A percentile compares a stretch with the other conserved stretches of the same genome.
Evolutionary conservation across 2,113 vertebrate genomes (phyloP).

Genomic region (Sminthopsis crassicaudata): DNA sequence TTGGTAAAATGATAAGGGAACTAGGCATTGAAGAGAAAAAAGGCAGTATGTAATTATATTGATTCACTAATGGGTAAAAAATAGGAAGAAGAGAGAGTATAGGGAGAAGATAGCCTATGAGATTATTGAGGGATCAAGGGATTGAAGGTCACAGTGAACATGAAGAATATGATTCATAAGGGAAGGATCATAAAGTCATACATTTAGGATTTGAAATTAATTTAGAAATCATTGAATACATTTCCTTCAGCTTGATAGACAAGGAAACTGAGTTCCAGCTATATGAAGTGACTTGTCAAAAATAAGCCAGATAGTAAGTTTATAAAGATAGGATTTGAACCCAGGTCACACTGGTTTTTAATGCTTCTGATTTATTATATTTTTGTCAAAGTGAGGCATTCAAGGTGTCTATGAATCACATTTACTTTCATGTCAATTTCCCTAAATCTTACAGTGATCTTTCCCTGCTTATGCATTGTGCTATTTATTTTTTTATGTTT

Average conservation of each 20-base stretch:
- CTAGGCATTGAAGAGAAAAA: not conserved
- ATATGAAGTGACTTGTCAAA: not conserved
- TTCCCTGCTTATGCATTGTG: not conserved
- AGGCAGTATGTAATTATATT: not conserved
- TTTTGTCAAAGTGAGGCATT: not conserved
- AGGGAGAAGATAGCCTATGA: not conserved
- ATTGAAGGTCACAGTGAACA: not conserved
- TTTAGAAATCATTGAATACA: not conserved
- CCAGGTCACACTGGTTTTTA: not conserved
- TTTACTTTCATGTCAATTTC: not conserved
- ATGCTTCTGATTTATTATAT: not conserved
- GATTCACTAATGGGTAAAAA: not conserved
- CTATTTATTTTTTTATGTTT: not conserved
- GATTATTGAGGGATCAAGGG: not conserved
- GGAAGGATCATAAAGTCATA: not conserved
- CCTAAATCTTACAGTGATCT: not conserved
- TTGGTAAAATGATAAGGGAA: not conserved
- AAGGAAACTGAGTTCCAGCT: not conserved
- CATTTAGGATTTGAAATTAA: not conserved
- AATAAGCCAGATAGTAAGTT: not conserved
- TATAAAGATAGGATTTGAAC: not conserved
- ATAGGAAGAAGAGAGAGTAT: not conserved
- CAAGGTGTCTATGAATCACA: not conserved
- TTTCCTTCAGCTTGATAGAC: not conserved
- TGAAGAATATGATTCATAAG: not conserved